A percentile compares a stretch with the other conserved stretches of the same genome.
These are phyloP conservation scores for Passer domesticus DNA, from an alignment of 2,113 vertebrate genomes.

Conservation along the genomic window DNA sequence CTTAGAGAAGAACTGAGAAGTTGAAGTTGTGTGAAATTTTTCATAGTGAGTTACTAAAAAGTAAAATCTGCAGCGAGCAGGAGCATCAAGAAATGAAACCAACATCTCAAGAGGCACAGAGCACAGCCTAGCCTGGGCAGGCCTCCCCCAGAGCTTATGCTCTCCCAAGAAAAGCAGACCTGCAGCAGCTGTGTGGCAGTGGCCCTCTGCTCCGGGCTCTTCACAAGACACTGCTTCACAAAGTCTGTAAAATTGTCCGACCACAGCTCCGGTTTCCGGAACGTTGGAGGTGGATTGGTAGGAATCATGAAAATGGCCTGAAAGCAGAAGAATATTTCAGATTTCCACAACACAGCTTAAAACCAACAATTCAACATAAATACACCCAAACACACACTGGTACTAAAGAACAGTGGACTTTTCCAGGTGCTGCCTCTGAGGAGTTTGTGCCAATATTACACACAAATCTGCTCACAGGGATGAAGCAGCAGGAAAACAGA, in stretches of 20 bases:
- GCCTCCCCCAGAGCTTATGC: background rate
- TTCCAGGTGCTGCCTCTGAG: background rate
- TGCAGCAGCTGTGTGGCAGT: constrained; percentile 92
- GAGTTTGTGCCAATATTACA: background rate
- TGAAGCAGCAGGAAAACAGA: background rate
- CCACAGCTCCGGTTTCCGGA: constrained; percentile 87
- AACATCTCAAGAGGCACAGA: background rate
- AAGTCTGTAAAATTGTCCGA: constrained; percentile 84
- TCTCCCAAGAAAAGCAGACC: constrained; percentile 68
- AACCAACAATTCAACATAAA: background rate
- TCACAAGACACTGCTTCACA: constrained; percentile 89
- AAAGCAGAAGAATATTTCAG: background rate
- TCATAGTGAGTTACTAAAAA: background rate
- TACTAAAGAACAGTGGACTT: fast-evolving
- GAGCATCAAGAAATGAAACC: background rate
- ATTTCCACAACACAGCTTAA: background rate
- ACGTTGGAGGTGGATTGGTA: constrained; percentile 90
- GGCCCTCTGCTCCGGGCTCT: constrained; percentile 88
- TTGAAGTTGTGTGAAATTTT: background rate
- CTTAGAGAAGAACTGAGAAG: background rate
- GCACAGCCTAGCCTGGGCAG: background rate
- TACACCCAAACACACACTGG: background rate
- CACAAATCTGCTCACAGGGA: background rate
- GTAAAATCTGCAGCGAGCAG: background rate
- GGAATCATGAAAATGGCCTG: constrained; percentile 99